Evolutionary conservation across 2,113 vertebrate genomes (phyloP).

Genomic region (Laticauda colubrina): DNA sequence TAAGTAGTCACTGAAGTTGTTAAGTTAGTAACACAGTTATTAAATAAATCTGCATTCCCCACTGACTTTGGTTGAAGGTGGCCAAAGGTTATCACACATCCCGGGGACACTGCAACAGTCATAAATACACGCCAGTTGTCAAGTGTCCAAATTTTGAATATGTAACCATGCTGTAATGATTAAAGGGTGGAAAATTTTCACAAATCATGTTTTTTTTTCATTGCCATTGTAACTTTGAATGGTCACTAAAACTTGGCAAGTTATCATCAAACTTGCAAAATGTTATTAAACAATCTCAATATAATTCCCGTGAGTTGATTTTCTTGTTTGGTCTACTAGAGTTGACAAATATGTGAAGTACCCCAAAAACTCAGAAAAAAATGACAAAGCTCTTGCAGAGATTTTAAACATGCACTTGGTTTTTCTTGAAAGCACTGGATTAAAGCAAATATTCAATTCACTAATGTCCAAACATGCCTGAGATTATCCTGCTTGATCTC

Average conservation of each 20-base stretch:
- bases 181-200: background rate
- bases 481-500: background rate
- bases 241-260: background rate
- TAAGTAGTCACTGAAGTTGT: background rate
- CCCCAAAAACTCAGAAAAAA: background rate
- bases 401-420: background rate
- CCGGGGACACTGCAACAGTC: background rate
- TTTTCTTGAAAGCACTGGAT: background rate
- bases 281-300: background rate
- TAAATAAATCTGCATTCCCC: background rate
- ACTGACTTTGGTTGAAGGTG: background rate
- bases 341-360: background rate
- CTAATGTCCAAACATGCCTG: background rate
- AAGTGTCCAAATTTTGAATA: background rate
- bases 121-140: background rate
- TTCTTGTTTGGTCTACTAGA: background rate
- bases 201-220: background rate
- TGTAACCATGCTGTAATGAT: background rate
- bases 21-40: background rate
- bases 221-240: background rate
- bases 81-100: background rate
- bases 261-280: background rate
- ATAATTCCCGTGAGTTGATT: background rate
- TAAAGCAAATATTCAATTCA: background rate
- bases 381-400: background rate